Evolutionary conservation across 2,888 invertebrate genomes (phyloP).

Genomic region (Koerneria pararmatus): DNA sequence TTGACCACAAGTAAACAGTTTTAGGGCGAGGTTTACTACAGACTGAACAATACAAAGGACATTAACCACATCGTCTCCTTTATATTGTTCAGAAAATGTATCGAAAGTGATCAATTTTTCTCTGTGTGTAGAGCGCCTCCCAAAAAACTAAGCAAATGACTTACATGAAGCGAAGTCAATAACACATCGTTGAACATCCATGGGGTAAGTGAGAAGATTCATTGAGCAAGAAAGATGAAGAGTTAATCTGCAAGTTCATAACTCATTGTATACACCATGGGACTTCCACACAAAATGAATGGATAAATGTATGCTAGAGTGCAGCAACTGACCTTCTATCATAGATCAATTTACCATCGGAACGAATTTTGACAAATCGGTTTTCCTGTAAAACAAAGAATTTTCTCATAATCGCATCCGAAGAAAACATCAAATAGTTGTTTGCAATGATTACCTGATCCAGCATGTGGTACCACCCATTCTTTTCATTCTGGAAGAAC

Average conservation of each 20-base stretch:
- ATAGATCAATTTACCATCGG: constrained; percentile 57
- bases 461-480: constrained; percentile 57
- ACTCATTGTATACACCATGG: not conserved
- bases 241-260: constrained; percentile 37
- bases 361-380: constrained; percentile 51
- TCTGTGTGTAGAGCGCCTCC: too few relatives aligned
- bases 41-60: too few relatives aligned
- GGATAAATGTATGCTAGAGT: not conserved
- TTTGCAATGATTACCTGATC: constrained; percentile 44
- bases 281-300: not conserved
- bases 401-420: constrained; percentile 37
- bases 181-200: constrained; percentile 58
- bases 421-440: not conserved
- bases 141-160: constrained; percentile 25
- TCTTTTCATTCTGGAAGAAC: constrained; percentile 54
- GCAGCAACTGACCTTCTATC: constrained; percentile 40
- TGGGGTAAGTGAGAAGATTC: constrained; percentile 56
- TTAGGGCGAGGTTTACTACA: too few relatives aligned
- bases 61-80: too few relatives aligned
- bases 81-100: too few relatives aligned
- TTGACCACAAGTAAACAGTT: constrained; percentile 7
- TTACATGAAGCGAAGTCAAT: constrained; percentile 59
- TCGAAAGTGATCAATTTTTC: too few relatives aligned
- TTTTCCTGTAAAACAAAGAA: constrained; percentile 41
- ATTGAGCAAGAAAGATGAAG: constrained; percentile 58